Evolutionary conservation across 2,113 vertebrate genomes (phyloP).

Genomic region (Fregetta grallaria): DNA sequence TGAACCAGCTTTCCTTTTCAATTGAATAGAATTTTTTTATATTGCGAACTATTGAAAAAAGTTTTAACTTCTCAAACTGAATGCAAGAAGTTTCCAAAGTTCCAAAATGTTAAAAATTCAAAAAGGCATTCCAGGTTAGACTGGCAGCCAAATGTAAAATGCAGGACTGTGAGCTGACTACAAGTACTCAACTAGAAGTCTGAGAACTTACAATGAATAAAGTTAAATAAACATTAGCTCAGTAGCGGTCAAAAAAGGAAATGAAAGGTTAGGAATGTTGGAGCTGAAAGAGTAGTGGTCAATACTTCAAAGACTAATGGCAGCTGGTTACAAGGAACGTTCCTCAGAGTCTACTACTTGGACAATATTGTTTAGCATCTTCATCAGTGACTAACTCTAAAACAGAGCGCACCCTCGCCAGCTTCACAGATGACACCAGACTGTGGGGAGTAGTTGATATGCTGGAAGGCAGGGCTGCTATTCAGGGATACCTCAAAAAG

Average conservation of each 20-base stretch:
- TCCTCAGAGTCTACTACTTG: neutral
- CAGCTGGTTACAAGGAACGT: neutral
- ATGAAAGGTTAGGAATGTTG: neutral
- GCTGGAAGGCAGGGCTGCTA: neutral
- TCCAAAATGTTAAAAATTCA: neutral
- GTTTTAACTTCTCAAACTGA: neutral
- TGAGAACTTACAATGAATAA: neutral
- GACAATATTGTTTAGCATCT: neutral
- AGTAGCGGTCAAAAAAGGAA: neutral
- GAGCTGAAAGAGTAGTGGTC: neutral
- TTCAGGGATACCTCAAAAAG: neutral
- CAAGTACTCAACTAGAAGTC: neutral
- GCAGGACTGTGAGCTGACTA: neutral
- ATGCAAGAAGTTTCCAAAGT: neutral
- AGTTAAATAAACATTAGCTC: neutral
- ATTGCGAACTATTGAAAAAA: neutral
- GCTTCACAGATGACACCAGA: neutral
- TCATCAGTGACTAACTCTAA: neutral
- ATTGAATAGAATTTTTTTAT: neutral
- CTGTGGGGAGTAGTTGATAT: neutral
- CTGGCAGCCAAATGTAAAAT: neutral
- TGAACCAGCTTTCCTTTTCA: neutral
- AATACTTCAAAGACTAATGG: neutral
- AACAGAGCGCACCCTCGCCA: rapidly evolving
- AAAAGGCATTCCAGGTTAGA: neutral